Evolutionary conservation across 2,797 vertebrate genomes (phyloP).

Genomic region (Pangasius djambal): DNA sequence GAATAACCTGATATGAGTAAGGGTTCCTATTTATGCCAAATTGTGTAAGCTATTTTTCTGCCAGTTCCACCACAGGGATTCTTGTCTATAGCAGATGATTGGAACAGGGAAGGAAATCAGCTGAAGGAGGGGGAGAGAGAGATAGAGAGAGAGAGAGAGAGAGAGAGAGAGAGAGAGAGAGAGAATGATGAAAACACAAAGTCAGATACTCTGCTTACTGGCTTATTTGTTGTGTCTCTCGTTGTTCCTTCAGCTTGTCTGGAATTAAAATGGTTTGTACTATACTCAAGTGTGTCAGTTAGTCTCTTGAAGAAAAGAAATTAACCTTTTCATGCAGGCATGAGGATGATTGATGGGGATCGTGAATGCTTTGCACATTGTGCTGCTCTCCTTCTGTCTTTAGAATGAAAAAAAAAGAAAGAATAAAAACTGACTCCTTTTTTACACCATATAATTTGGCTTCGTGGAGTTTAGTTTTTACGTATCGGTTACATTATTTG

Average conservation of each 20-base stretch:
- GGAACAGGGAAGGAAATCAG: conserved; percentile 34
- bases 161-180: conserved; percentile 26
- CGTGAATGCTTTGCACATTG: conserved; percentile 29
- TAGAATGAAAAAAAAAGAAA: neutral
- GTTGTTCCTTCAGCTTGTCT: conserved; percentile 30
- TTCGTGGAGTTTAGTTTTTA: conserved; percentile 12
- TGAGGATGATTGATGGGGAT: conserved; percentile 42
- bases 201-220: conserved; percentile 12
- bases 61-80: conserved; percentile 30
- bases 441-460: neutral
- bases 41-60: conserved; percentile 24
- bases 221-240: conserved; percentile 19
- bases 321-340: conserved; percentile 35
- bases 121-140: conserved; percentile 23
- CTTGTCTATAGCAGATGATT: conserved; percentile 18
- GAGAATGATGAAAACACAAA: conserved; percentile 10
- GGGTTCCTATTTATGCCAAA: neutral
- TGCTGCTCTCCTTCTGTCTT: neutral
- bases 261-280: conserved; percentile 27
- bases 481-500: conserved; percentile 20
- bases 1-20: conserved; percentile 2
- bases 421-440: neutral
- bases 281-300: conserved; percentile 26
- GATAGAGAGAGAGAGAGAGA: neutral
- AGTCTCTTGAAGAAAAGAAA: conserved; percentile 37